Conservation (phyloP, 2,888 invertebrate species). For the Orgyia antiqua region DNA sequence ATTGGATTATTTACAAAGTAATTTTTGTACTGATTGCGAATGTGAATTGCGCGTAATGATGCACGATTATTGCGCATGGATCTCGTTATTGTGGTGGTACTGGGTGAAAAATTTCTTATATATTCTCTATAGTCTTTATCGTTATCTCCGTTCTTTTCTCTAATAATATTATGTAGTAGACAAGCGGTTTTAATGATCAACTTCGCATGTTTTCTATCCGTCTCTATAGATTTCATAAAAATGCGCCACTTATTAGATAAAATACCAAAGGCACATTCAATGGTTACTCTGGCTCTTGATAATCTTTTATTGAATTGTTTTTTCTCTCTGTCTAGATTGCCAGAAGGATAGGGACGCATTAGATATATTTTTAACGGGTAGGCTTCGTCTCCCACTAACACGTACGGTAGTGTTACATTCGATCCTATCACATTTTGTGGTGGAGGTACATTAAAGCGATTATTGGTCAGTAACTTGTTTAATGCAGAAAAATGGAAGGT, state of each 20-base stretch:
- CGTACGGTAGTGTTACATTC: conserved; percentile 11
- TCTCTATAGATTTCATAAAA: conserved; percentile 11
- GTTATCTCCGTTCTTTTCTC: background rate
- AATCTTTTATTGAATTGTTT: conserved; percentile 13
- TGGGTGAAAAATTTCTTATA: background rate
- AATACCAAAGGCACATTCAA: conserved; percentile 15
- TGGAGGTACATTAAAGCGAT: conserved; percentile 11
- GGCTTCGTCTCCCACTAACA: conserved; percentile 11
- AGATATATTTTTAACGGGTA: conserved; percentile 8
- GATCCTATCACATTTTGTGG: conserved; percentile 11
- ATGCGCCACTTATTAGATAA: conserved; percentile 13
- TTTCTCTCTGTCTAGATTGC: conserved; percentile 11
- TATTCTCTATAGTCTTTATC: background rate
- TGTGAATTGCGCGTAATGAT: background rate
- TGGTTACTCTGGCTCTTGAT: conserved; percentile 10
- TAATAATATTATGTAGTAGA: background rate
- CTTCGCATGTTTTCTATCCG: conserved; percentile 6
- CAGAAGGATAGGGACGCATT: conserved; percentile 3
- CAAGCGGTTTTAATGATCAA: background rate
- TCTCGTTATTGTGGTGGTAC: background rate
- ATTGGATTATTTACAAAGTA: background rate
- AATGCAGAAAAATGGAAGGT: conserved; percentile 6
- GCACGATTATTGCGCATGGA: background rate
- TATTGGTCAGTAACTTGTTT: conserved; percentile 4
- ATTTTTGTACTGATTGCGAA: background rate